Evolutionary conservation across 2,797 vertebrate genomes (phyloP), one percentile per base, ranked within the genome.

Genomic region (Coccyzus lansbergi): DNA sequence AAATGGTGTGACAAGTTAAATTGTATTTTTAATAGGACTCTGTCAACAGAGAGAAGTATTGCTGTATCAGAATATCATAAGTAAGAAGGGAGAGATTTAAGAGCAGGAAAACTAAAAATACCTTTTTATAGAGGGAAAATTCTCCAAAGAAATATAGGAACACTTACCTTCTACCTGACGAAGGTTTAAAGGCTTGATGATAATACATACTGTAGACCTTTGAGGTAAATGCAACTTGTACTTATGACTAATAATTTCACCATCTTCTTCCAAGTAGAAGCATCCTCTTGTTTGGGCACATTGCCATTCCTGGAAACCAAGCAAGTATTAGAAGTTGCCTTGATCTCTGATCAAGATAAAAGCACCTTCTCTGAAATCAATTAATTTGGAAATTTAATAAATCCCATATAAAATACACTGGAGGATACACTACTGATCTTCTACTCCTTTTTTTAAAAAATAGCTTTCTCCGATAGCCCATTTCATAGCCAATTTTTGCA

Each of bases 201-300:
- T 99, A 24, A 99, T 20, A 93, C 98, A 98, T 26, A 99, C 92
- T 17, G 82, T 90, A 86, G 98, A 98, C 24, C 97, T 98, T 33
- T 98, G 98, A 33, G 98, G 81, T 69, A 99, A 68, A 42, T 98
- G 97, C 93, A 99, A 94, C 76, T 96, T 98, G 96, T 99, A 99
- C 88, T 98, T 99, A 94, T 99, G 98, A 79, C 98, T 98, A 90
- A 98, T 71, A 53, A 99, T 98, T 58, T 97, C 98, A 40, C 98
- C 98, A 62, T 98, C 97, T 4, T 99, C 98, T 91, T 99, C 99
- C 79, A 99, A 86, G 96, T 98, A 99, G 96, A 99, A 99, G 92
- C 99, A 99, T 72, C 99, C 99, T 92, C 97, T 99, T 88, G 98
- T 96, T 2, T 84, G 97, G 48, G 91, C 95, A 67, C 97, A 95